Base-by-base conservation (phyloP, 2,888 invertebrate genomes). In the Smittia sp. region DNA sequence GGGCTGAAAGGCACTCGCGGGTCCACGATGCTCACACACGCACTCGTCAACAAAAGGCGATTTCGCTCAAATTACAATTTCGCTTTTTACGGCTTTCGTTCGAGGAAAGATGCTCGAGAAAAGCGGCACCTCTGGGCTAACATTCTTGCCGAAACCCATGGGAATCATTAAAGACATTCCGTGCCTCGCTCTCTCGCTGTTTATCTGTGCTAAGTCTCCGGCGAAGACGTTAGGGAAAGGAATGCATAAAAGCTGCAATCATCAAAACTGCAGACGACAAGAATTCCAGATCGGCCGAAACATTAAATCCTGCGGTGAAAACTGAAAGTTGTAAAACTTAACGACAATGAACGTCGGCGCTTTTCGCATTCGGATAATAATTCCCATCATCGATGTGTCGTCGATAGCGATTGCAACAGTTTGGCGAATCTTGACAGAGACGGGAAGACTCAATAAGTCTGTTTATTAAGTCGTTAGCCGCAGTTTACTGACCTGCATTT, bases 401-500 rank as follows among this genome's bases (percentile, higher is more conserved):
- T 32, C 32, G 32, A 32, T 32, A 32, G n/a, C n/a, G n/a, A n/a
- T n/a, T n/a, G n/a, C n/a, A n/a, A n/a, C n/a, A n/a, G n/a, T n/a
- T n/a, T n/a, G 3, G 32, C 3, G 9, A 32, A 32, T 32, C 9
- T 32, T 9, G 3, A 6, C 32, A 32, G 3, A 3, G 32, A 32
- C 32, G 32, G 46, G 46, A 46, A 46, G 46, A 46, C 15, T 46
- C 15, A 46, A 46, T 46, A 46, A 46, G 32, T 9, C 4, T 32
- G 4, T 32, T 46, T n/a, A 46, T 46, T 15, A 46, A 46, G 46
- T 67, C 46, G 67, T 67, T 67, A 67, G 41, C 46, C 67, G 67
- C 32, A 67, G 67, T 67, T 67, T 67, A 67, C 22, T 67, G 67
- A 67, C 67, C 67, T 41, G 66, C 32, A 67, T 46, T 41, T 46